These are phyloP conservation scores for Fratercula arctica DNA, from an alignment of 2,797 vertebrate genomes.

Conservation along the genomic window DNA sequence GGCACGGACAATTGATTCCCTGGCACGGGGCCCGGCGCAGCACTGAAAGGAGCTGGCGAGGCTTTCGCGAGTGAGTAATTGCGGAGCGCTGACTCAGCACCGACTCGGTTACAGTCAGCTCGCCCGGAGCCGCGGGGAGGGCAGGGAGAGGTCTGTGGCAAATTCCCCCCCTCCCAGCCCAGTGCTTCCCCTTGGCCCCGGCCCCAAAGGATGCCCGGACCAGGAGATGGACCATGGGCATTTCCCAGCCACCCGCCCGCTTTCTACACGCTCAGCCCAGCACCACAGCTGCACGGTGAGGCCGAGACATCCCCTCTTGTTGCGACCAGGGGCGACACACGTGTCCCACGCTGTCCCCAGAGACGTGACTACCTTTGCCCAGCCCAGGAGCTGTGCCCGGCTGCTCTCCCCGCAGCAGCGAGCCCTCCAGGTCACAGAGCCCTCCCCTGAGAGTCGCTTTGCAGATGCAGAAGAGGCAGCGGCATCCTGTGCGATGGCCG, in stretches of 20 bases:
- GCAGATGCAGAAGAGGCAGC: neutral
- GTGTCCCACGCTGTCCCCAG: neutral
- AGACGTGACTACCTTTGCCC: neutral
- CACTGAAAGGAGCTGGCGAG: neutral
- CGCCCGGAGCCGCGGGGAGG: neutral
- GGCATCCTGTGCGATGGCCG: rapidly evolving
- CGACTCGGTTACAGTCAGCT: neutral
- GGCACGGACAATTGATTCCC: neutral
- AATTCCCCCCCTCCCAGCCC: neutral
- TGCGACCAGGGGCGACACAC: rapidly evolving
- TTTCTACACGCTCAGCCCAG: neutral
- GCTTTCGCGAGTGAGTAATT: neutral
- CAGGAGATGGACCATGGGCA: neutral
- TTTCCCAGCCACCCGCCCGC: rapidly evolving
- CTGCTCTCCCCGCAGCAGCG: neutral
- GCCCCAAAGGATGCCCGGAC: neutral
- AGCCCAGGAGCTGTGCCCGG: neutral
- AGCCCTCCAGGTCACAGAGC: neutral
- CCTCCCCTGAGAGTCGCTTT: neutral
- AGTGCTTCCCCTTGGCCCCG: neutral
- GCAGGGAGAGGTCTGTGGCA: neutral
- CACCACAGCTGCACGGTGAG: rapidly evolving
- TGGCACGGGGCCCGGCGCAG: neutral
- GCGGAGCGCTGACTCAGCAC: slow-evolving; percentile 10
- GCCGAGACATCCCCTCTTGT: neutral